A percentile compares a stretch with the other conserved stretches of the same genome.
Evolutionary conservation across 2,797 vertebrate species (phyloP).

Genomic region (Amphiprion clarkii): DNA sequence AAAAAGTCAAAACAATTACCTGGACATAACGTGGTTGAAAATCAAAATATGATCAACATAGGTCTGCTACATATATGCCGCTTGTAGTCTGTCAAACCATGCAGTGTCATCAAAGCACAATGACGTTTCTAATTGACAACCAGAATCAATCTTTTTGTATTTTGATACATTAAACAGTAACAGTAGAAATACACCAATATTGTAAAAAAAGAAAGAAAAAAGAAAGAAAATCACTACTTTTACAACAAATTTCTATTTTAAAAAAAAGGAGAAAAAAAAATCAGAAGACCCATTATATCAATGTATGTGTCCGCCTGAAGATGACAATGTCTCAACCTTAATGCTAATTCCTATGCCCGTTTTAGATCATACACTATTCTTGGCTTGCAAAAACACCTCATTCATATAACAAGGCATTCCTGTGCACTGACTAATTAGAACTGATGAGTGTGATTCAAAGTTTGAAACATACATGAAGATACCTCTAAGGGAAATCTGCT

Average conservation of each 20-base stretch:
- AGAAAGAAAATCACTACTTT: constrained; percentile 47
- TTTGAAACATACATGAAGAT: constrained; percentile 67
- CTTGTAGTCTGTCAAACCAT: constrained; percentile 75
- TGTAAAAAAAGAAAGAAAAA: constrained; percentile 53
- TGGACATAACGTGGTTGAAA: constrained; percentile 73
- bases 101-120: constrained; percentile 72
- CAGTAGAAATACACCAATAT: constrained; percentile 81
- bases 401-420: constrained; percentile 51
- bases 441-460: constrained; percentile 65
- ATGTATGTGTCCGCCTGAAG: constrained; percentile 53
- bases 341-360: constrained; percentile 65
- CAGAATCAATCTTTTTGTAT: constrained; percentile 69
- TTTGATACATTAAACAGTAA: constrained; percentile 73
- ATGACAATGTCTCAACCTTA: constrained; percentile 69
- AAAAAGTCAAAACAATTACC: constrained; percentile 74
- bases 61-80: constrained; percentile 83
- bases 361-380: constrained; percentile 55
- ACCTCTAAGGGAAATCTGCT: constrained; percentile 75
- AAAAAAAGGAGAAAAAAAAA: constrained; percentile 27
- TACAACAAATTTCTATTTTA: constrained; percentile 62
- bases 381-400: constrained; percentile 60
- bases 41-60: constrained; percentile 75
- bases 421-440: constrained; percentile 59
- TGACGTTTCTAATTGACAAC: constrained; percentile 72
- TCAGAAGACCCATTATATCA: constrained; percentile 60